Base-by-base conservation (phyloP, 2,797 vertebrate genomes). In the Cossypha dichroa region DNA sequence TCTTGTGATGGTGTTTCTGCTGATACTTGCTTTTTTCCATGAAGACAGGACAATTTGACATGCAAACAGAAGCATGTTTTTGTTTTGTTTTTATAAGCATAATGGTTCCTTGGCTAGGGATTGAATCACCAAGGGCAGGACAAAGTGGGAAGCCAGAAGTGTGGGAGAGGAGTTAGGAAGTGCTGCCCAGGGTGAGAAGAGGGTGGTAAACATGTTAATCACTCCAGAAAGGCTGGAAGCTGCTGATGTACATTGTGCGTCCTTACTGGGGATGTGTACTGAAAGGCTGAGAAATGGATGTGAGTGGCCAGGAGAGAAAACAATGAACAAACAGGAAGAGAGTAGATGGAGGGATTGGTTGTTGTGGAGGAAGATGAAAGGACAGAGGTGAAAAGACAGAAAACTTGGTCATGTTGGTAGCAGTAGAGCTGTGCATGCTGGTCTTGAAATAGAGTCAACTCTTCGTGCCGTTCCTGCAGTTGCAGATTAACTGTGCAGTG, bases 241-340 rank as follows among this genome's bases (percentile, higher is more conserved):
- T 0, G 0, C 45, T 64, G 6, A 6, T 62, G 15, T 28, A 3
- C 12, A 0, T 52, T 46, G 49, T 88, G 31, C 15, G 36, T 54
- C 34, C 29, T 74, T 88, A 18, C 8, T 10, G 1, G 10, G 25
- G 20, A 23, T 34, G 3, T 60, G 25, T 26, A 70, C 43, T 76
- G 55, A 38, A 76, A 29, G 19, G 10, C 0, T 83, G 72, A 80
- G 56, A 77, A 77, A 19, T 29, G 11, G 16, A 25, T 41, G 16
- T 64, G 46, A 72, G 14, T 46, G 63, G 19, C 15, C 40, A 38
- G 69, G 55, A 75, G 28, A 54, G n/a, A 70, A 62, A 54, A 83
- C 0, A 1, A 4, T 51, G 54, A 84, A 36, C 66, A 33, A 73
- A 66, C 7, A n/a, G n/a, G 21, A 46, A 26, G 46, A 75, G 17